Conservation (phyloP, 2,888 invertebrate species). For the Cataglyphis rosenhaueri region DNA sequence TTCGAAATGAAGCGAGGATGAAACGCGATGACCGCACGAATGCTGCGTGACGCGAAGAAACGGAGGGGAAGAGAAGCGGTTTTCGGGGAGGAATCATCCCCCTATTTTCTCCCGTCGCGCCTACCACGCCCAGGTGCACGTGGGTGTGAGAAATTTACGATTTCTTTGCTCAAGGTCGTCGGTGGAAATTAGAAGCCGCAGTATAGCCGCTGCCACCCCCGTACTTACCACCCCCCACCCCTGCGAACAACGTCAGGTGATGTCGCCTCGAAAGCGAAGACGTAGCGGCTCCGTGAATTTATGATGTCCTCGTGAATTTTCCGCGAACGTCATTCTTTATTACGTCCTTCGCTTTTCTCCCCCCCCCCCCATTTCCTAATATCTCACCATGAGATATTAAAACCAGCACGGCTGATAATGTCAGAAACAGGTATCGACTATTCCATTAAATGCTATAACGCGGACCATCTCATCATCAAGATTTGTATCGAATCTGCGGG, state of each 20-base stretch:
- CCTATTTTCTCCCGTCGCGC: conserved; percentile 36
- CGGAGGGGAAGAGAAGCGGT: conserved; percentile 8
- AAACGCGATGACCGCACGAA: conserved; percentile 26
- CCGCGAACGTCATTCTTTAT: conserved; percentile 15
- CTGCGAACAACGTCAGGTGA: conserved; percentile 42
- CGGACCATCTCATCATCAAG: neutral
- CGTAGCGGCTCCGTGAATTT: conserved; percentile 57
- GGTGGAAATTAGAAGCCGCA: conserved; percentile 68
- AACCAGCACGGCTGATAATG: neutral
- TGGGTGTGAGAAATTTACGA: conserved; percentile 69
- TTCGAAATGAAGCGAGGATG: neutral
- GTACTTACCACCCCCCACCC: conserved; percentile 45
- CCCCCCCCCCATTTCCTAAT: neutral
- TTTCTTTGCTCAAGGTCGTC: conserved; percentile 71
- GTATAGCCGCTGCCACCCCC: conserved; percentile 52
- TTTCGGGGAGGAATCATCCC: conserved; percentile 19
- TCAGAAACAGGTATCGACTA: conserved; percentile 18
- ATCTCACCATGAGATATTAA: conserved; percentile 11
- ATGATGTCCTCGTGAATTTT: conserved; percentile 46
- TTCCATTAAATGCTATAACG: conserved; percentile 1
- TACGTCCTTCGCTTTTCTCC: neutral
- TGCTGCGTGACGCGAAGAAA: neutral
- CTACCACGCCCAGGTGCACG: conserved; percentile 62
- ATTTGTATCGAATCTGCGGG: neutral
- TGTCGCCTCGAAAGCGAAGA: conserved; percentile 54